Evolutionary conservation across 2,113 vertebrate genomes (phyloP).

Genomic region (Isichthys henryi): DNA sequence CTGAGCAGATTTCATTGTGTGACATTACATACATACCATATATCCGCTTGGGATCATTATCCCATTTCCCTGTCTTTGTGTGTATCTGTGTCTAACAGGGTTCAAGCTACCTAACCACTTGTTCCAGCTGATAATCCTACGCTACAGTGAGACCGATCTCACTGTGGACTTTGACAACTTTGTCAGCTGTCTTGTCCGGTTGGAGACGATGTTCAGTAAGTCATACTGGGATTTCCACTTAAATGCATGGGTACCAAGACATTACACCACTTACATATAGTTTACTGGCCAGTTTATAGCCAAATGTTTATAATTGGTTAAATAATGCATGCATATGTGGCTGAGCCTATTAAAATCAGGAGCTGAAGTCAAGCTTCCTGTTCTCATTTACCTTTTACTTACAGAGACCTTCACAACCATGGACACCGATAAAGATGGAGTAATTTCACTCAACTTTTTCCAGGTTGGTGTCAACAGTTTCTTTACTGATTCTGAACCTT

Average conservation of each 20-base stretch:
- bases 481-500: background rate
- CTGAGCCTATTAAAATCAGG: background rate
- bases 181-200: slow-evolving; percentile 70
- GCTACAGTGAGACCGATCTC: slow-evolving; percentile 68
- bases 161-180: slow-evolving; percentile 74
- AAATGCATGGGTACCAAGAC: background rate
- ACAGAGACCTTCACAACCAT: slow-evolving; percentile 69
- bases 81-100: slow-evolving; percentile 38
- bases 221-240: background rate
- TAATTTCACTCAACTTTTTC: slow-evolving; percentile 60
- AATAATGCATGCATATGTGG: background rate
- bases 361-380: background rate
- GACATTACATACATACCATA: background rate
- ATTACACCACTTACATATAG: background rate
- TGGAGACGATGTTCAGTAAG: slow-evolving; percentile 83
- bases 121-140: slow-evolving; percentile 71
- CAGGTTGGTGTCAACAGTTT: slow-evolving; percentile 50
- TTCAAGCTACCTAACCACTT: slow-evolving; percentile 69
- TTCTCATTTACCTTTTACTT: background rate
- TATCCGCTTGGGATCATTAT: background rate
- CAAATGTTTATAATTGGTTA: background rate
- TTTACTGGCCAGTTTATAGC: background rate
- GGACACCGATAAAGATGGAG: slow-evolving; percentile 63
- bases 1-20: background rate
- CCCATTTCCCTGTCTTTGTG: background rate